These are phyloP conservation scores for Silvanus unidentatus DNA, from an alignment of 2,888 invertebrate genomes.

Conservation along the genomic window DNA sequence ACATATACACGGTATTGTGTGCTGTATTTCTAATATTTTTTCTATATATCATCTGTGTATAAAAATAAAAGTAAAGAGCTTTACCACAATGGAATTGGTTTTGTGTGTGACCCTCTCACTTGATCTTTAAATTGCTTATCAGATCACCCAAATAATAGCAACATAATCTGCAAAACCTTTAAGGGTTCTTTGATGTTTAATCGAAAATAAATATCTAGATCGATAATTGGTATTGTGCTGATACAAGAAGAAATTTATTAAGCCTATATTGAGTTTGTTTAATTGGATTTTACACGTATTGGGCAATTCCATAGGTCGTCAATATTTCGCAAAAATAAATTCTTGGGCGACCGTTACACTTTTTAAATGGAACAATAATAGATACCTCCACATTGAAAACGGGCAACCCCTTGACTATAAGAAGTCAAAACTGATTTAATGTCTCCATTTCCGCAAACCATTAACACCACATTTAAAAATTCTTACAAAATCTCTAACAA, in stretches of 20 bases:
- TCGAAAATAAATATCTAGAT: conserved; percentile 39
- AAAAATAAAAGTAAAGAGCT: too few species aligned
- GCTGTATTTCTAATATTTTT: too few species aligned
- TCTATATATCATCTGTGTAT: conserved; percentile 15
- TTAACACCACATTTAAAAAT: conserved; percentile 42
- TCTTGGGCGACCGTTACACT: too few species aligned
- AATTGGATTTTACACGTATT: conserved; percentile 40
- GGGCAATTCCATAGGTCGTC: conserved; percentile 22
- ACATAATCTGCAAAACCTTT: conserved; percentile 41
- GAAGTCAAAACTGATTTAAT: too few species aligned
- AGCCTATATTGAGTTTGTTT: conserved; percentile 10
- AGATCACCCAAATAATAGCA: conserved; percentile 37
- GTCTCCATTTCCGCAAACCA: conserved; percentile 39
- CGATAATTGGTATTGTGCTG: conserved; percentile 20
- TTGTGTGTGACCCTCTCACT: conserved; percentile 16
- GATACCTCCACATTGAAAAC: too few species aligned
- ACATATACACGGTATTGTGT: too few species aligned
- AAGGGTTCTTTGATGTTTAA: conserved; percentile 44
- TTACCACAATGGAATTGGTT: conserved; percentile 10
- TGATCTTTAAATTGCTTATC: conserved; percentile 39
- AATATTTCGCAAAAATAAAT: too few species aligned
- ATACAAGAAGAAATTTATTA: too few species aligned
- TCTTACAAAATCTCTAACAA: conserved; percentile 29
- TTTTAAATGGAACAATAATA: too few species aligned
- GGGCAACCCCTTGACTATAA: too few species aligned